Conservation (phyloP, 2,797 vertebrate genomes). For the Prionace glauca region DNA sequence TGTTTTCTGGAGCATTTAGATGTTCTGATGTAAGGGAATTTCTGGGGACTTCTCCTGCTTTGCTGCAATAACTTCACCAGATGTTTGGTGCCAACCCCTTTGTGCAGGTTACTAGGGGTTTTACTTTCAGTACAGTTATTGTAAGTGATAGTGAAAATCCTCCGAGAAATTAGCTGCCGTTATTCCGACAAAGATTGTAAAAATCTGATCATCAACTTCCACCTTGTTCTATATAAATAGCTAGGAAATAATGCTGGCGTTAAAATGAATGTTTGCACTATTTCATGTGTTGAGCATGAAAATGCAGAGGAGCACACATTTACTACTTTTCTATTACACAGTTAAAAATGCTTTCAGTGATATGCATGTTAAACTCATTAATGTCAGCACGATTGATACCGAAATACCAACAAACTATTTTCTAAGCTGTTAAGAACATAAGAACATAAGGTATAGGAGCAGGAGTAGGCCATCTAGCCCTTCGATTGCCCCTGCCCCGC, state of each 20-base stretch:
- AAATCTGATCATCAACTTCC: background rate
- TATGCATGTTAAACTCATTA: background rate
- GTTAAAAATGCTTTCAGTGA: background rate
- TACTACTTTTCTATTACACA: background rate
- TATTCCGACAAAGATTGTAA: background rate
- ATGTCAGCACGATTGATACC: background rate
- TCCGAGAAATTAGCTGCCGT: background rate
- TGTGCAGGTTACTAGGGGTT: background rate
- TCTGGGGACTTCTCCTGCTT: background rate
- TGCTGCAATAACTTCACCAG: background rate
- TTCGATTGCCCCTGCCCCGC: too few species aligned
- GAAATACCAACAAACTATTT: background rate
- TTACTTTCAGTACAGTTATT: background rate
- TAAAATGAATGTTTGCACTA: background rate
- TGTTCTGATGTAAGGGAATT: background rate
- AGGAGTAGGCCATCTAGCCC: too few species aligned
- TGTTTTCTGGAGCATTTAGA: background rate
- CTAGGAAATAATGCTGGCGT: background rate
- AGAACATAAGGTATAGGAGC: too few species aligned
- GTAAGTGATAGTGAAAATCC: background rate
- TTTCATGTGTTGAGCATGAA: background rate
- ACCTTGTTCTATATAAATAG: background rate
- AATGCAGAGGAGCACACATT: background rate
- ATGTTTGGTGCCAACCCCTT: background rate
- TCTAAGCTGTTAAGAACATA: background rate